Evolutionary conservation across 2,797 vertebrate species (phyloP).

Genomic region (Choloepus didactylus): DNA sequence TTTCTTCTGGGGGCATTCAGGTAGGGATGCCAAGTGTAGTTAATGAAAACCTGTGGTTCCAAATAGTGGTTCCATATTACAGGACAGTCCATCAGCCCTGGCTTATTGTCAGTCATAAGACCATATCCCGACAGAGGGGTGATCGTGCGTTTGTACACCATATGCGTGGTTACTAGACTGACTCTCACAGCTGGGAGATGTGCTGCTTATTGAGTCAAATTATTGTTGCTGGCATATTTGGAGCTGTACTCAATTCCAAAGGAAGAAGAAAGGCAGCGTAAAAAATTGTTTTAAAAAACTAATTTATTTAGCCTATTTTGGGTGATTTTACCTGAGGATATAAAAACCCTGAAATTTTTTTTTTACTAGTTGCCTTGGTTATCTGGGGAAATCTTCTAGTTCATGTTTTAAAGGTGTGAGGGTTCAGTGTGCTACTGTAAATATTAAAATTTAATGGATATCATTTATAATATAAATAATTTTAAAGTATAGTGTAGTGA

Average conservation of each 20-base stretch:
- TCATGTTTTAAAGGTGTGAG: background rate
- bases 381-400: background rate
- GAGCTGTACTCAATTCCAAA: background rate
- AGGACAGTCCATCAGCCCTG: too few species aligned
- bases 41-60: background rate
- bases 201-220: background rate
- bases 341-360: background rate
- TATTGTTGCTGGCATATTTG: background rate
- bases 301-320: background rate
- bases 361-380: background rate
- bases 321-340: background rate
- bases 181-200: background rate
- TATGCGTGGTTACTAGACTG: background rate
- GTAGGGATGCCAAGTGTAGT: background rate
- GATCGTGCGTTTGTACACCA: background rate
- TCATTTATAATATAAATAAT: background rate
- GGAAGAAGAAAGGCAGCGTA: background rate
- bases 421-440: background rate
- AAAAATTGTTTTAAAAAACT: background rate
- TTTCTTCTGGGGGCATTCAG: background rate
- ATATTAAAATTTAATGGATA: too few species aligned
- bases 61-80: background rate
- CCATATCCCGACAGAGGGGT: background rate
- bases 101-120: background rate
- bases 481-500: background rate